Evolutionary conservation across 2,797 vertebrate genomes (phyloP).

Genomic region (Rhadinocentrus ornatus): DNA sequence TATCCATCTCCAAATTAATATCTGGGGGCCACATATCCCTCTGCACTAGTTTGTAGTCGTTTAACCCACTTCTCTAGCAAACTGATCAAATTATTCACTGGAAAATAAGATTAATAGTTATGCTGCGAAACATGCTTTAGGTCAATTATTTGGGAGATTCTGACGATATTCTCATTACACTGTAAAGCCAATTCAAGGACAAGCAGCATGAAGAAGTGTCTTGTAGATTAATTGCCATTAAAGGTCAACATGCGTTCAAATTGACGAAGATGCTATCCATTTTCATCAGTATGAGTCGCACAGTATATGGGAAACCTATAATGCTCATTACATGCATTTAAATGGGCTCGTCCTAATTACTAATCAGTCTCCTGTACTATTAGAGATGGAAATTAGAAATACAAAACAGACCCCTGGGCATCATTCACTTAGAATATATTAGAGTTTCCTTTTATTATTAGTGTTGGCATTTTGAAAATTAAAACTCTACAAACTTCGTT

Average conservation of each 20-base stretch:
- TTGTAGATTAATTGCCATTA: constrained; percentile 73
- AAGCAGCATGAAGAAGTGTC: constrained; percentile 65
- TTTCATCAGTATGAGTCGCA: constrained; percentile 51
- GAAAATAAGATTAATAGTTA: constrained; percentile 83
- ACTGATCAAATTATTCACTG: constrained; percentile 79
- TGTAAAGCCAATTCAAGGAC: constrained; percentile 75
- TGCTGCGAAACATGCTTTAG: constrained; percentile 74
- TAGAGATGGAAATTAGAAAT: constrained; percentile 85
- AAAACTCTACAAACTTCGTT: constrained; percentile 47
- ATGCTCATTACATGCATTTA: constrained; percentile 79
- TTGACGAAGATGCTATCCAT: constrained; percentile 74
- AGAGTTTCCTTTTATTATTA: constrained; percentile 54
- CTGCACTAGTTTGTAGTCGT: constrained; percentile 65
- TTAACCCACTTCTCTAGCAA: constrained; percentile 69
- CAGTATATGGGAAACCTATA: constrained; percentile 72
- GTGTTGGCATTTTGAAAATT: constrained; percentile 53
- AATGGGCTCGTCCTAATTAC: constrained; percentile 80
- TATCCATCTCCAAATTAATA: constrained; percentile 82
- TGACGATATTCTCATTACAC: constrained; percentile 75
- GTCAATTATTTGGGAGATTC: constrained; percentile 80
- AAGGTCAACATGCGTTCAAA: constrained; percentile 81
- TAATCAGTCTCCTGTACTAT: constrained; percentile 82
- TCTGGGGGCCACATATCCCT: constrained; percentile 75
- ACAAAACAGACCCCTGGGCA: constrained; percentile 78
- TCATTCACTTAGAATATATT: constrained; percentile 74